Conservation (phyloP, 1,140 invertebrate species). For the Caligus rogercresseyi region DNA sequence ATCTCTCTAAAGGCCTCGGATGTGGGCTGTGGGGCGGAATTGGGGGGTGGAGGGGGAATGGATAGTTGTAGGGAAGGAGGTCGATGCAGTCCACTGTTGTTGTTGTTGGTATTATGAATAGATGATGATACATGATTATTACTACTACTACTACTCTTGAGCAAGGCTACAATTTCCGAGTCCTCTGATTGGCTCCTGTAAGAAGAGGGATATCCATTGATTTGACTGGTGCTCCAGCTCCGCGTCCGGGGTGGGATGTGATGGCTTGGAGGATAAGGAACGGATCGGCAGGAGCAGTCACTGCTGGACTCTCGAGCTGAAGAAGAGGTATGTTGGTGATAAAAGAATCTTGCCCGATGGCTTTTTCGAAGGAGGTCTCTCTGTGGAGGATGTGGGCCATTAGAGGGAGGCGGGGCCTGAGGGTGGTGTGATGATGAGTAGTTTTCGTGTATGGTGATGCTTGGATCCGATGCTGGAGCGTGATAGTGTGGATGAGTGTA, state of each 20-base stretch:
- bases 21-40: slow-evolving; percentile 21
- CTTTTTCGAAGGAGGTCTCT: not conserved
- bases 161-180: too few relatives aligned
- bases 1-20: not conserved
- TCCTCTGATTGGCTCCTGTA: too few relatives aligned
- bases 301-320: too few relatives aligned
- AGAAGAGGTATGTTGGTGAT: not conserved
- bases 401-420: too few relatives aligned
- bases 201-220: not conserved
- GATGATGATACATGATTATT: too few relatives aligned
- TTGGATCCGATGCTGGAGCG: too few relatives aligned
- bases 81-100: too few relatives aligned
- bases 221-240: not conserved
- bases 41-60: slow-evolving; percentile 21
- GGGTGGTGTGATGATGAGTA: too few relatives aligned
- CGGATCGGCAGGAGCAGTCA: not conserved
- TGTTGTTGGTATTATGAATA: too few relatives aligned
- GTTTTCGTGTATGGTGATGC: too few relatives aligned
- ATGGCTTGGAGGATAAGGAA: not conserved
- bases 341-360: not conserved
- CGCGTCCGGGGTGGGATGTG: too few relatives aligned
- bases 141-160: not conserved
- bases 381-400: not conserved
- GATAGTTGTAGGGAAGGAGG: not conserved
- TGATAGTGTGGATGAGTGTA: too few relatives aligned